Evolutionary conservation across 2,888 invertebrate genomes (phyloP).

Genomic region (Drosophila tanythrix): DNA sequence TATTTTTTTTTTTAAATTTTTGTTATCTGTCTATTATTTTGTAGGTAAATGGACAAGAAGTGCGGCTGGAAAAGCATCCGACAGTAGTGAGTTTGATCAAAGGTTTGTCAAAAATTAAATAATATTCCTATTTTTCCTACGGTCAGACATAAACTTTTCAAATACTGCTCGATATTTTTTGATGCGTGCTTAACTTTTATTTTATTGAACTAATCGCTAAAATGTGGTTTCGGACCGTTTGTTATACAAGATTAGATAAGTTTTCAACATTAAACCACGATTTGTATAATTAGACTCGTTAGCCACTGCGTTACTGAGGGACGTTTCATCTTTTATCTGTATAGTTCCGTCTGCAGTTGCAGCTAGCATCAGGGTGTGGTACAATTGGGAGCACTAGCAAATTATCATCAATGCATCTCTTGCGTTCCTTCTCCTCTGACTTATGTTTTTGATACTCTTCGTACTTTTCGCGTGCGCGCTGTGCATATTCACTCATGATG

Average conservation of each 20-base stretch:
- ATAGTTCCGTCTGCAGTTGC: constrained; percentile 4
- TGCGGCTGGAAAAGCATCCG: constrained; percentile 95
- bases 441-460: constrained; percentile 29
- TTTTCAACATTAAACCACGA: neutral
- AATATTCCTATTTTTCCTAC: neutral
- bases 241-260: neutral
- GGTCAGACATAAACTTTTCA: neutral
- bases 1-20: neutral
- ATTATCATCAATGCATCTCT: constrained; percentile 37
- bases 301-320: neutral
- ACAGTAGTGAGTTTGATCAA: constrained; percentile 98
- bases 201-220: neutral
- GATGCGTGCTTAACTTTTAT: neutral
- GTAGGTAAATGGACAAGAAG: constrained; percentile 96
- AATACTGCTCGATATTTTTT: neutral
- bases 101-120: constrained; percentile 88
- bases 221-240: neutral
- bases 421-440: constrained; percentile 4
- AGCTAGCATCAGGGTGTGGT: constrained; percentile 11
- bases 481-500: neutral
- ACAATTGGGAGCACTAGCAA: constrained; percentile 22
- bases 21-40: constrained; percentile 6
- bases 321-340: no score
- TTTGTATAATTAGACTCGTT: neutral
- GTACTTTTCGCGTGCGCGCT: constrained; percentile 10